Conservation (phyloP, 2,797 vertebrate species). For the Myiotriccus ornatus region DNA sequence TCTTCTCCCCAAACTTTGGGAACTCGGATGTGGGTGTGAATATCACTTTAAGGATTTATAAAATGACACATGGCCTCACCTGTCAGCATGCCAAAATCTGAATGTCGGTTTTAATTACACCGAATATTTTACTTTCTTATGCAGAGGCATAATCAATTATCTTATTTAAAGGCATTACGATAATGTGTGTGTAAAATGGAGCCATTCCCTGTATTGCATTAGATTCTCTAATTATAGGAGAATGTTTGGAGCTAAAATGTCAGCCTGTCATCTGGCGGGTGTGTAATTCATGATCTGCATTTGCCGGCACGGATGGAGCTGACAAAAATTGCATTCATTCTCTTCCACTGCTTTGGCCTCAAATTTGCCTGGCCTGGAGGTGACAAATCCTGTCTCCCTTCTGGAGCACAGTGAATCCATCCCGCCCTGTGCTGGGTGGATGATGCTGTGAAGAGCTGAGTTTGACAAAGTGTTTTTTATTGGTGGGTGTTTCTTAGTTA, state of each 20-base stretch:
- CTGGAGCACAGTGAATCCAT: accelerated
- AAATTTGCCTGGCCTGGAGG: constrained; percentile 27
- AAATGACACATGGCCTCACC: constrained; percentile 76
- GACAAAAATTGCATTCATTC: constrained; percentile 68
- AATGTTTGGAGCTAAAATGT: constrained; percentile 81
- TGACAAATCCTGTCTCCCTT: background rate
- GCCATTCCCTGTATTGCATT: constrained; percentile 81
- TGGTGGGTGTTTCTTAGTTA: background rate
- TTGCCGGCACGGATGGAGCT: constrained; percentile 67
- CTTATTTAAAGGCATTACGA: constrained; percentile 82
- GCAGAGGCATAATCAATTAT: constrained; percentile 84
- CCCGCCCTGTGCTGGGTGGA: background rate
- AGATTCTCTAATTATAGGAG: constrained; percentile 83
- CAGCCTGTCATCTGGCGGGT: constrained; percentile 78
- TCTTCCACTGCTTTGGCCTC: constrained; percentile 51
- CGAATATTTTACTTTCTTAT: constrained; percentile 81
- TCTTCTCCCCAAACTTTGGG: constrained; percentile 58
- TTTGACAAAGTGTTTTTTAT: background rate
- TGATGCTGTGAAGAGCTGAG: background rate
- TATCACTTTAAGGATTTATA: constrained; percentile 67
- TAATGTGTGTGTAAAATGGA: constrained; percentile 81
- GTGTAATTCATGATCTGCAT: constrained; percentile 80
- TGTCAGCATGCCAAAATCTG: constrained; percentile 75
- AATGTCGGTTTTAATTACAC: constrained; percentile 80
- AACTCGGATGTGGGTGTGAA: constrained; percentile 68